A percentile compares a stretch with the other conserved stretches of the same genome.
Conservation (phyloP, 2,797 vertebrate species). For the Hafferia zeledoni region DNA sequence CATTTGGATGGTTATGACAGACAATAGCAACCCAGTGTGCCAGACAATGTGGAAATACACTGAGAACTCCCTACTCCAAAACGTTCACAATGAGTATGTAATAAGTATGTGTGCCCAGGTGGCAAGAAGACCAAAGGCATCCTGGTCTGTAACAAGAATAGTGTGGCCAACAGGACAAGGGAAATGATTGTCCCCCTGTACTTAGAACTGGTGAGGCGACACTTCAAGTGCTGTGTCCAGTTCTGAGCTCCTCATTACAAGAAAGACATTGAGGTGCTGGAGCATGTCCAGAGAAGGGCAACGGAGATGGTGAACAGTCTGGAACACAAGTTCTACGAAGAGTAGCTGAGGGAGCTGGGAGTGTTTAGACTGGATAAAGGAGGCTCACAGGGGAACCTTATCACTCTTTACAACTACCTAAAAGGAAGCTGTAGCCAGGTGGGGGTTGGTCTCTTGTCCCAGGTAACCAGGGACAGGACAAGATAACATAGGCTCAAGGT, state of each 20-base stretch:
- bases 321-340: neutral
- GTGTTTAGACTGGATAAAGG: neutral
- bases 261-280: neutral
- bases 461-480: neutral
- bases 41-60: neutral
- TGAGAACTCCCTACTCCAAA: neutral
- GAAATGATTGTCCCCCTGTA: accelerated
- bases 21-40: neutral
- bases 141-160: accelerated
- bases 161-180: neutral
- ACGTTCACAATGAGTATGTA: neutral
- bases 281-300: neutral
- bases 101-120: neutral
- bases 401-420: neutral
- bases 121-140: neutral
- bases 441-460: accelerated
- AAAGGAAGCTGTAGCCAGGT: neutral
- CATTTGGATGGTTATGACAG: neutral
- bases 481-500: neutral
- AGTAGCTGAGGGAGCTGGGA: neutral
- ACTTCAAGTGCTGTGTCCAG: accelerated
- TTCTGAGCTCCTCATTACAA: neutral
- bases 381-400: neutral
- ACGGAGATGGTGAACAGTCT: neutral
- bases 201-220: accelerated